Evolutionary conservation across 2,888 invertebrate genomes (phyloP).

Genomic region (Oxyscelio sp.): DNA sequence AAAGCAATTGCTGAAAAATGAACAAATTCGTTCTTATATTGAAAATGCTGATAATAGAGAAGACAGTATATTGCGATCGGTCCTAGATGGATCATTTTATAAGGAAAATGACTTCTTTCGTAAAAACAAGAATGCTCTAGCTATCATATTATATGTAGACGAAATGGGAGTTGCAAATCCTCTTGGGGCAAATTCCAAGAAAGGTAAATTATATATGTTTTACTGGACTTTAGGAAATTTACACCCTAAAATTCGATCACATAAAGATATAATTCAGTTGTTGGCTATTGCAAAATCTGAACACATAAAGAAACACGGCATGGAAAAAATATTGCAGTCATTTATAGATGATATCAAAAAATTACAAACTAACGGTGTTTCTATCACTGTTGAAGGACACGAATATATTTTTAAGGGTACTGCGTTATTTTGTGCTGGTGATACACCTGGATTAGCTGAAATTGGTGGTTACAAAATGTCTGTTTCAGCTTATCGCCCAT

Average conservation of each 20-base stretch:
- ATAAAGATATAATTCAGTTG: background rate
- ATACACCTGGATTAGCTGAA: constrained; percentile 1
- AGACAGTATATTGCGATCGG: too few species aligned
- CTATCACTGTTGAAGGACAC: too few species aligned
- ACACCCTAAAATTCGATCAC: background rate
- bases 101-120: too few species aligned
- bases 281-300: too few species aligned
- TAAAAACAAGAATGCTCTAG: too few species aligned
- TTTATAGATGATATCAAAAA: too few species aligned
- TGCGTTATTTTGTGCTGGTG: background rate
- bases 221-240: background rate
- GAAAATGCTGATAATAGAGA: background rate
- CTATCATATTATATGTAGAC: background rate
- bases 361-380: too few species aligned
- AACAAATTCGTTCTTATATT: background rate
- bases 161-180: too few species aligned
- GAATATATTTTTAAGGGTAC: too few species aligned
- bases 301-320: too few species aligned
- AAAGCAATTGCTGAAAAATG: background rate
- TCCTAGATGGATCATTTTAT: too few species aligned
- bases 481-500: background rate
- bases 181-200: background rate
- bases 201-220: constrained; percentile 1
- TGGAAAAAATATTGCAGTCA: too few species aligned
- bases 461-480: constrained; percentile 5